Conservation (phyloP, 2,888 invertebrate species). For the Himalopsyche japonica region DNA sequence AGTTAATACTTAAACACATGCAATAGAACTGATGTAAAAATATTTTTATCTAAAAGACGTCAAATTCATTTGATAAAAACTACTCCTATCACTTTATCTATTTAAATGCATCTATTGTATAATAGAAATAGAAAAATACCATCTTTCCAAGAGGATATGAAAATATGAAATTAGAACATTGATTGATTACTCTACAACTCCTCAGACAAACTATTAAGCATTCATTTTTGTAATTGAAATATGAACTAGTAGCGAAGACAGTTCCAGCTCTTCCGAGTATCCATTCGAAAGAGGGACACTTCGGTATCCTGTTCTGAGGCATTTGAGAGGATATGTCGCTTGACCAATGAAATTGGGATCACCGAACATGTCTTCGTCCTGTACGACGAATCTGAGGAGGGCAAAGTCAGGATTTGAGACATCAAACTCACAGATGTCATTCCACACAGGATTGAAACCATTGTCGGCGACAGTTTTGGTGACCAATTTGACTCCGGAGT, state of each 20-base stretch:
- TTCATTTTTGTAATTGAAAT: conserved; percentile 59
- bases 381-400: conserved; percentile 82
- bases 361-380: conserved; percentile 97
- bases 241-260: conserved; percentile 86
- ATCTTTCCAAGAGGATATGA: neutral
- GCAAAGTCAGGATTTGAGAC: conserved; percentile 82
- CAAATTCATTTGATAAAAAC: neutral
- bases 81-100: neutral
- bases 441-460: conserved; percentile 93
- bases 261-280: conserved; percentile 89
- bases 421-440: conserved; percentile 82
- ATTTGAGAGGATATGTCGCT: conserved; percentile 86
- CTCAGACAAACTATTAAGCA: neutral
- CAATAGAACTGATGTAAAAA: neutral
- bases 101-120: neutral
- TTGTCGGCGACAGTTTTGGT: conserved; percentile 90
- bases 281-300: conserved; percentile 90
- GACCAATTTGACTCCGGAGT: conserved; percentile 78
- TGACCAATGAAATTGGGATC: conserved; percentile 97
- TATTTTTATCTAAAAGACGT: neutral
- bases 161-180: neutral
- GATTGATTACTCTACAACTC: neutral
- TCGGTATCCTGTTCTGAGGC: conserved; percentile 83
- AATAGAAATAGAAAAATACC: neutral
- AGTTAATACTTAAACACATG: neutral